Base-by-base conservation (phyloP, 1,140 invertebrate species). In the Caerostris darwini region DNA sequence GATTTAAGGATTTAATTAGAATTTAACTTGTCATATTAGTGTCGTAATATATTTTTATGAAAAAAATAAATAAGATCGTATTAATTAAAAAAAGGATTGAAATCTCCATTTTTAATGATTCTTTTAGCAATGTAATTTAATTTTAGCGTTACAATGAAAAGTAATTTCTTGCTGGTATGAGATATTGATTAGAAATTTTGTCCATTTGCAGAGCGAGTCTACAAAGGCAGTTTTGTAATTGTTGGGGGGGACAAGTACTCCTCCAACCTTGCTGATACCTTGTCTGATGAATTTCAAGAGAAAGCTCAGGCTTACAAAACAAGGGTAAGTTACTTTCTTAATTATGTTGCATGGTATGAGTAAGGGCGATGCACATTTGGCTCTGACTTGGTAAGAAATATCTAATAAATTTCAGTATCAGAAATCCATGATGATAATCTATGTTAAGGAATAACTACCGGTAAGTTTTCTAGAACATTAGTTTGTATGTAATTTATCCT, bases 141-240 rank as follows among this genome's bases (percentile, higher is more conserved):
- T 10, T 81, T 64, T 1, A 64, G 12, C 61, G 17, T 4, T 14
- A 17, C 3, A 64, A 14, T 5, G 0, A 17, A 64, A 64, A 64
- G 12, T 64, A 64, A 64, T 64, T 64, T 64, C 17, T 14, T 64
- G 54, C 64, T 86, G 5, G 53, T 50, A 85, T 53, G 7, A 77
- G 64, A 14, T 85, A 85, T 58, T 92, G 57, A 92, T 86, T 69
- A 14, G 87, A 83, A 53, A 69, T 94, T 82, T 91, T 88, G 64
- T 95, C 57, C 53, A 10, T 90, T 95, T 95, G 17, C 97, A 95
- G 98, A 98, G 96, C 97, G 98, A 95, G 97, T 98, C 4, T 98
- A 98, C 95, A 97, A 98, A 92, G 98, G 97, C 12, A 97, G 97
- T 58, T 98, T 98, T 95, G 96, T 97, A 95, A 97, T 98, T 95